Conservation (phyloP, 2,888 invertebrate species). For the Didymodactylos carnosus region DNA sequence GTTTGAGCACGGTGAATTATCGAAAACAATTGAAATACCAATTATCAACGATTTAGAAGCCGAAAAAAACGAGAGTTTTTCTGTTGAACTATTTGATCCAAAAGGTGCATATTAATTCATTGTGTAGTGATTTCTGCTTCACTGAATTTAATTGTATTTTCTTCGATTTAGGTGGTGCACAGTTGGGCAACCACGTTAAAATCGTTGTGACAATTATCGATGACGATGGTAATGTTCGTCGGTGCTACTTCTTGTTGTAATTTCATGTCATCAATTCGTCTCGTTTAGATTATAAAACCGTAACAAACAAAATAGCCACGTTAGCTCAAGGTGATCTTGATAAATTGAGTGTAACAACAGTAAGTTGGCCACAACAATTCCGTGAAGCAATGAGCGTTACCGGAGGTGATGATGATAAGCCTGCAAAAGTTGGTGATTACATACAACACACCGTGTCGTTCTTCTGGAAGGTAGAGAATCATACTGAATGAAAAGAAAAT, state of each 20-base stretch:
- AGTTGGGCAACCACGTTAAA: constrained; percentile 20
- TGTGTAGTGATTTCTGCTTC: no score
- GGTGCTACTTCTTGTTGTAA: not conserved
- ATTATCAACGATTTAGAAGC: constrained; percentile 32
- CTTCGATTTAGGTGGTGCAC: constrained; percentile 19
- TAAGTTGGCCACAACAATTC: constrained; percentile 40
- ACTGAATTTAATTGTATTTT: no score
- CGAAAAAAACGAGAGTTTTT: constrained; percentile 45
- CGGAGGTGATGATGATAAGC: constrained; percentile 42
- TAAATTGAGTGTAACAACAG: constrained; percentile 38
- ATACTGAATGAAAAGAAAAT: constrained; percentile 39
- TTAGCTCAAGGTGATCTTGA: constrained; percentile 41
- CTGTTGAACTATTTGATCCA: constrained; percentile 36
- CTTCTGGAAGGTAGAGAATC: constrained; percentile 42
- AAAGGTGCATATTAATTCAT: constrained; percentile 35
- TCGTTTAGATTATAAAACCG: constrained; percentile 40
- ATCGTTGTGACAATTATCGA: constrained; percentile 40
- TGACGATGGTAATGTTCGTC: constrained; percentile 35
- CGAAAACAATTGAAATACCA: constrained; percentile 24
- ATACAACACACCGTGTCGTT: constrained; percentile 42
- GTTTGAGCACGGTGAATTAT: constrained; percentile 27
- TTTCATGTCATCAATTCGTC: not conserved
- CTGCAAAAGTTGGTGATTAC: constrained; percentile 40
- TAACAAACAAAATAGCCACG: constrained; percentile 39
- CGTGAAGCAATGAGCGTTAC: constrained; percentile 42